A percentile compares a stretch with the other conserved stretches of the same genome.
phyloP scores from a whole-genome alignment of 1,140 invertebrate genomes.

The Coboldia fuscipes region DNA sequence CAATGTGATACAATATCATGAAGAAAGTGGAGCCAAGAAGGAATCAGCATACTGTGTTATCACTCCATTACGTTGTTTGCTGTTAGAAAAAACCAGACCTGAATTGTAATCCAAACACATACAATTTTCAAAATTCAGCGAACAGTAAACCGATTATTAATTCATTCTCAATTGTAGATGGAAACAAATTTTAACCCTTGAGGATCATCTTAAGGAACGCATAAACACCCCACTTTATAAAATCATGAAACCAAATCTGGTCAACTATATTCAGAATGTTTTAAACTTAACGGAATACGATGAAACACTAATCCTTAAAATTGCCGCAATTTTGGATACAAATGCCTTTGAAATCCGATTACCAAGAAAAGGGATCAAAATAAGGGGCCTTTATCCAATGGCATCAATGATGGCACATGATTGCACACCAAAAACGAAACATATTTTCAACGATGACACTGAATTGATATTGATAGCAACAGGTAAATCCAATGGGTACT shows the following conservation, averaged over 20 bases:
- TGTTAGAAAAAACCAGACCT: slow-evolving; percentile 29
- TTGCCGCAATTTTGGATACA: slow-evolving; percentile 41
- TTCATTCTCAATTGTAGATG: too few species aligned
- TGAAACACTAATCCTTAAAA: slow-evolving; percentile 34
- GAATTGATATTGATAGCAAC: slow-evolving; percentile 30
- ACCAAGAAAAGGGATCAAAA: slow-evolving; percentile 19
- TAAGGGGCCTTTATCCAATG: slow-evolving; percentile 34
- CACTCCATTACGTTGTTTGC: slow-evolving; percentile 32
- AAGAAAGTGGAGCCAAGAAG: slow-evolving; percentile 16
- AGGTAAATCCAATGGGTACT: too few species aligned
- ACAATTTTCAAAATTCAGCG: too few species aligned
- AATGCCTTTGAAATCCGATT: slow-evolving; percentile 38
- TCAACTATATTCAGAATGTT: slow-evolving; percentile 33
- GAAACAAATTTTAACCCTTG: slow-evolving; percentile 26
- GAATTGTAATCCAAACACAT: too few species aligned
- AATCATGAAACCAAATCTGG: slow-evolving; percentile 31
- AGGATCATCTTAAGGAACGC: slow-evolving; percentile 34
- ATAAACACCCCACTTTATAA: slow-evolving; percentile 31
- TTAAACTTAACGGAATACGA: slow-evolving; percentile 26
- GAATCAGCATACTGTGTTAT: slow-evolving; percentile 37
- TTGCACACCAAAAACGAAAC: slow-evolving; percentile 37
- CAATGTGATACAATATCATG: slow-evolving; percentile 26
- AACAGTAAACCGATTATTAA: too few species aligned
- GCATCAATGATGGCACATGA: slow-evolving; percentile 39
- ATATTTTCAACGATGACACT: slow-evolving; percentile 32